Evolutionary conservation across 2,888 invertebrate genomes (phyloP), one percentile per base, ranked within the genome.

Genomic region (Caenorhabditis uteleia): DNA sequence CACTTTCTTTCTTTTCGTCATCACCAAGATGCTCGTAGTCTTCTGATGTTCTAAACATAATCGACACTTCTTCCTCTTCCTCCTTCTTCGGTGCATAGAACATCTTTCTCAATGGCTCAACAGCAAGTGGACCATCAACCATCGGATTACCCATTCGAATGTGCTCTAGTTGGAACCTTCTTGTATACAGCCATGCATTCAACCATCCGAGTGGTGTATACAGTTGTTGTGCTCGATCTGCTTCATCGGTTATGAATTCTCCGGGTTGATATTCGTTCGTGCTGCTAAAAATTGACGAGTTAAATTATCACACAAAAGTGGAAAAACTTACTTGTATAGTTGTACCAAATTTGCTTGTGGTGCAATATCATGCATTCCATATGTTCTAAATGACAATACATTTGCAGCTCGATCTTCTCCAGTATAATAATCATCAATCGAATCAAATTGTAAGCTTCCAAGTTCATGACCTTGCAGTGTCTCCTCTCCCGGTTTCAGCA

Each of bases 341-440:
- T 4, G 27, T 14, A 26, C 10, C 2, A 50, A 20, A 25, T 50
- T 40, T 3, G 29, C 31, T 6, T 40, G 26, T 14, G 50, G 50
- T 4, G 26, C 16, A 16, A 50, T 29, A 29, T 50, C 50, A 25
- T 40, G 31, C 50, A 50, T 50, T 21, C 21, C 16, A 6, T 27
- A 16, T 5, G 2, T 5, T 38, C 23, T 36, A n/a, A n/a, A 10
- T 8, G 25, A 21, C 36, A 48, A 38, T 2, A 21, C 31, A 6
- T 26, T n/a, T 12, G 36, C 3, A 8, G 38, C 29, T 38, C 50
- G 50, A 40, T 50, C 50, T 8, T 27, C 20, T 27, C 50, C 50
- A 2, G 31, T 40, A 36, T 68, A 75, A 45, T 66, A 77, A 36
- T 77, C 75, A 16, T 55, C 40, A 48, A 71, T 65, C 44, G 68